Evolutionary conservation across 1,140 invertebrate genomes (phyloP), one percentile per base, ranked within the genome.

Genomic region (Polypedilum vanderplanki): DNA sequence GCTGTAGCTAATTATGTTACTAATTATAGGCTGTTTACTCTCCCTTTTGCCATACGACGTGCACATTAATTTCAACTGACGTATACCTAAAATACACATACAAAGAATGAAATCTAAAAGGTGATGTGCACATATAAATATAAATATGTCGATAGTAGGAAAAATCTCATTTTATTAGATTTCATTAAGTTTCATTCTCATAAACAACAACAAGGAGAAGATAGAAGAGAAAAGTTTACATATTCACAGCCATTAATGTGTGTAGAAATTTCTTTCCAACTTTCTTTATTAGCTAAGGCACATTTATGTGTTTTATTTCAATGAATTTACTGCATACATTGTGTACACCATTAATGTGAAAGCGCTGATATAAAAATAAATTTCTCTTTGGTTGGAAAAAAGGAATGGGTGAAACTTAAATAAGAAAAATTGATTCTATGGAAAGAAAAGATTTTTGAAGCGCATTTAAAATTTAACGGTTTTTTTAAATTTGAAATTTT

Each of bases 171-270:
- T 70, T 70, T 70, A 70, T 70, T 70, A 12, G 17, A 20, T 70
- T 70, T 70, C 65, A 70, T 70, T 70, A 70, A 70, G 65, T 70
- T 70, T 70, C 20, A 20, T 70, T 70, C 46, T 57, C 46, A 57
- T 57, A 57, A 57, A 57, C 46, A 57, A 57, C 46, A 12, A 57
- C 46, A 57, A n/a, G n/a, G n/a, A n/a, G n/a, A n/a, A n/a, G n/a
- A n/a, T n/a, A n/a, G n/a, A n/a, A n/a, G 15, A 46, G 15, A 46
- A 46, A 57, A 57, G 46, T 57, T 57, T 57, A 57, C 46, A 57
- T 57, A 57, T 57, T 57, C 46, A 15, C 3, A 57, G 46, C 46
- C n/a, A 57, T 57, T 57, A 57, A 57, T 57, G 46, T 12, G 12
- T 46, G 41, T 12, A 15, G n/a, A 57, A n/a, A 57, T 57, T 12